Base-by-base conservation (phyloP, 2,888 invertebrate genomes). In the Cheilosia vernalis region DNA sequence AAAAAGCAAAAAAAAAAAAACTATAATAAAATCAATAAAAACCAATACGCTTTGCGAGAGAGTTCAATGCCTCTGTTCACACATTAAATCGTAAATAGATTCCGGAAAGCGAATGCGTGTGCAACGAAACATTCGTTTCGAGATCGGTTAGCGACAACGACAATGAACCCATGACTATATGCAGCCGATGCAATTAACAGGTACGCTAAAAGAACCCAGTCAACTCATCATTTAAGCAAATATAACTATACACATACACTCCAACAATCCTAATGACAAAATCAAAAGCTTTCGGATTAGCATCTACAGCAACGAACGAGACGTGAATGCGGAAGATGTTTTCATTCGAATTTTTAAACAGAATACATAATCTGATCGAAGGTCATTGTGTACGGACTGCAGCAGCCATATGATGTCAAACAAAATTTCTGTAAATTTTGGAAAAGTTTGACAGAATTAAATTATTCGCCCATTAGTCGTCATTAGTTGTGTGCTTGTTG, bases 51-150 rank as follows among this genome's bases (percentile, higher is more conserved):
- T 66, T 42, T 56, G 44, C 56, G 33, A 30, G 17, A 15, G 44
- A 58, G 58, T 70, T 70, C 69, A 70, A 70, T 70, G 69, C 24
- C 58, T 70, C 33, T 17, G 24, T 24, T n/a, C n/a, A 58, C 44
- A 37, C 21, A 17, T 17, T 4, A 4, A 56, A 33, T 44, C 56
- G 56, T 69, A 70, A 60, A 37, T 49, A 15, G 1, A 10, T 15
- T n/a, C 30, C 33, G 44, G 40, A 42, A 42, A 42, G 33, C 2
- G 13, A 17, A 37, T 56, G 37, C 56, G 37, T 37, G 5, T 37
- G 24, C 58, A 24, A 21, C 9, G 24, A 17, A 24, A 37, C 21
- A 37, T 37, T 33, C 19, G n/a, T 64, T 30, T 67, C 15, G 24
- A 55, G 53, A 67, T 55, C 42, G 53, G 10, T 21, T 10, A 13